phyloP scores from a whole-genome alignment of 2,888 invertebrate species.

The Eupeodes luniger region DNA sequence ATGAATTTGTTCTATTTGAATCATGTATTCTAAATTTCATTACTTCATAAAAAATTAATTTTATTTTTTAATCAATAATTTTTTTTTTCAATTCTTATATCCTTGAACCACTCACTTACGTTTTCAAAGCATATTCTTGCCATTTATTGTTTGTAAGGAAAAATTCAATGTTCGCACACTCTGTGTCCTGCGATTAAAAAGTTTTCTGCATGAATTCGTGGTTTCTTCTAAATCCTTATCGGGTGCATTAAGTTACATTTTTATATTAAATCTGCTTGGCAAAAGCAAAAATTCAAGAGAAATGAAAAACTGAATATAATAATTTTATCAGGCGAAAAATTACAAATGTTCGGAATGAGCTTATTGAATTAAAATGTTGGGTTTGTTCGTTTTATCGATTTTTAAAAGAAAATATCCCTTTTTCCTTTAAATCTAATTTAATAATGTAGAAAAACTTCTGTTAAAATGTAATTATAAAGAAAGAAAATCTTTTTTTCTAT shows the following conservation, averaged over 20 bases:
- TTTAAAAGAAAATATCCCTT: background rate
- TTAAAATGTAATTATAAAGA: conserved; percentile 10
- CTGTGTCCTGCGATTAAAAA: background rate
- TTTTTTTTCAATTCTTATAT: too few relatives aligned
- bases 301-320: background rate
- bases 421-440: background rate
- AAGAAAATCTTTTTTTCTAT: background rate
- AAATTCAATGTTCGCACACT: background rate
- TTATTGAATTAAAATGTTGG: conserved; percentile 1
- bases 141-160: too few relatives aligned
- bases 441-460: background rate
- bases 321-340: conserved; percentile 18
- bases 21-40: too few relatives aligned
- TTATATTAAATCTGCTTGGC: background rate
- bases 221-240: background rate
- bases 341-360: conserved; percentile 28
- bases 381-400: background rate
- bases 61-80: too few relatives aligned
- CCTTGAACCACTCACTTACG: too few relatives aligned
- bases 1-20: too few relatives aligned
- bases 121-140: too few relatives aligned
- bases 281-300: background rate
- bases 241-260: background rate
- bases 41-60: too few relatives aligned
- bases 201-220: background rate